These are phyloP conservation scores for Drosophila parabipectinata DNA, from an alignment of 1,140 invertebrate species.

Conservation along the genomic window DNA sequence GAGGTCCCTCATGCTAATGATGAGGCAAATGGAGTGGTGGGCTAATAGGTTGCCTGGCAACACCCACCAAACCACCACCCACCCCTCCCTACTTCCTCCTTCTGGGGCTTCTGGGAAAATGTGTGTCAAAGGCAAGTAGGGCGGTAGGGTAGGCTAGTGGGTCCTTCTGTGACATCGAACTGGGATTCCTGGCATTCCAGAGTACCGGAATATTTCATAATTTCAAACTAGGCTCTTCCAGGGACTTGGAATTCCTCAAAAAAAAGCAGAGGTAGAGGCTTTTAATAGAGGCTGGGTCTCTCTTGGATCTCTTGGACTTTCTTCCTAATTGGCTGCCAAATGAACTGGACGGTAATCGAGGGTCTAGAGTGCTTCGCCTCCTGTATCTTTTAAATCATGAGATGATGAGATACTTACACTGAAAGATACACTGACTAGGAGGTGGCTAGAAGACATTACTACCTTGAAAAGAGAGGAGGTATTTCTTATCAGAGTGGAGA, in stretches of 20 bases:
- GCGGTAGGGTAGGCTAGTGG: neutral
- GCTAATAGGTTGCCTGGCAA: constrained; percentile 42
- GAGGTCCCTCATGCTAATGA: constrained; percentile 31
- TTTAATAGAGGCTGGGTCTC: too few relatives aligned
- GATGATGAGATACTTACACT: too few relatives aligned
- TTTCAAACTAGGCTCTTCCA: neutral
- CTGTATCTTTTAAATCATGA: too few relatives aligned
- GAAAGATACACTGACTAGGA: too few relatives aligned
- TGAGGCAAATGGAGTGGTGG: constrained; percentile 44
- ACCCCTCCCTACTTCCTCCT: neutral
- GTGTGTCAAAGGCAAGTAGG: constrained; percentile 19
- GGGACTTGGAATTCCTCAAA: neutral
- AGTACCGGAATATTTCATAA: constrained; percentile 2
- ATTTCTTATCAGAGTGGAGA: too few relatives aligned
- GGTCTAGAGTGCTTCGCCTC: too few relatives aligned
- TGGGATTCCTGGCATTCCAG: constrained; percentile 18
- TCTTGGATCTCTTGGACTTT: too few relatives aligned
- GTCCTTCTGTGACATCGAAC: constrained; percentile 16
- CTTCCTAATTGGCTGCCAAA: constrained; percentile 58
- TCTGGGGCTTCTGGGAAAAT: constrained; percentile 20
- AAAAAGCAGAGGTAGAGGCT: neutral
- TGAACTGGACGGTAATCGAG: constrained; percentile 45
- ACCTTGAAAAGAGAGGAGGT: too few relatives aligned
- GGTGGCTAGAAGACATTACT: too few relatives aligned
- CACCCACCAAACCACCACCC: constrained; percentile 4